Base-by-base conservation (phyloP, 2,797 vertebrate species). In the Enteromius fasciolatus region DNA sequence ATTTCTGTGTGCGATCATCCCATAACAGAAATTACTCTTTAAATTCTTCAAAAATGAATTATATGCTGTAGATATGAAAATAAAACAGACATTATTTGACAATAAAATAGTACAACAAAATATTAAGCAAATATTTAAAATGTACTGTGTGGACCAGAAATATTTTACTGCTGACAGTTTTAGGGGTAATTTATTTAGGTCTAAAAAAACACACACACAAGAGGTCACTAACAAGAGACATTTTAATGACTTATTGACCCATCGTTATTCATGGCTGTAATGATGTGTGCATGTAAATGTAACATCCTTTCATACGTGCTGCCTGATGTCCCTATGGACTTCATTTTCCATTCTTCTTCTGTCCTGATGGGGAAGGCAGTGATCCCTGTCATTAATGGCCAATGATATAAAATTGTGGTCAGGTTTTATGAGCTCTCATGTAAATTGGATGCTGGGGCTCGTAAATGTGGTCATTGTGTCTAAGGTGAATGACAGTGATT, bases 341-440 rank as follows among this genome's bases (percentile, higher is more conserved):
- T 81, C 33, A 76, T 84, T 64, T 72, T 76, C 46, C 41, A 76
- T 83, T 83, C 48, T 4, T 61, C 12, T 31, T 70, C 28, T 39
- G 64, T 81, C 69, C 64, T 52, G 79, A 67, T 81, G 59, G 75
- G 79, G 39, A 78, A 82, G 69, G 31, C 54, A 82, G 68, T 85
- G 86, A 87, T 83, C 86, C 86, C 74, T 83, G 67, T 76, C 74
- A 76, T 85, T 87, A 83, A 85, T 85, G 67, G 80, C 64, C 80
- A 80, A 80, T 87, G 79, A 85, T 83, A 87, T 81, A 52, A 84
- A 76, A 66, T 77, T 83, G 67, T 59, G 83, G 83, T 84, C 57
- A 46, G 66, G 14, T 80, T 87, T 87, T 85, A 85, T 76, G 80
- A 77, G 83, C 76, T 67, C 64, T 59, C 76, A 73, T 87, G 83